Evolutionary conservation across 2,113 vertebrate species (phyloP).

Genomic region (Hirundichthys speculiger): DNA sequence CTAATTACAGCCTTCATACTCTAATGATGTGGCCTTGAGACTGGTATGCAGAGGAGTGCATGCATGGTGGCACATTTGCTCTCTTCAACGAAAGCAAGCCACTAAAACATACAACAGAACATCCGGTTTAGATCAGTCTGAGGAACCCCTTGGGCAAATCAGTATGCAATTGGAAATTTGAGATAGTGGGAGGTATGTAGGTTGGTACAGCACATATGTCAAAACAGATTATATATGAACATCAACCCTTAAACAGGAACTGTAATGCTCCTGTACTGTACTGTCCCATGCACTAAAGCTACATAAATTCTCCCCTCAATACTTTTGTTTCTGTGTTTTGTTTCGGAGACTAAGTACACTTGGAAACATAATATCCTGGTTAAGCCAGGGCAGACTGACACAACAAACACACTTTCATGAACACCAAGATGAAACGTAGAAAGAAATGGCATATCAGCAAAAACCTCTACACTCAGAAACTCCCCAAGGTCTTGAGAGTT

Average conservation of each 20-base stretch:
- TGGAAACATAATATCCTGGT: conserved; percentile 30
- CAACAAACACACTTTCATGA: conserved; percentile 13
- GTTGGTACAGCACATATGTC: conserved; percentile 19
- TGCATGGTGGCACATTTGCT: conserved; percentile 3
- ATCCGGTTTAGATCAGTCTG: conserved; percentile 23
- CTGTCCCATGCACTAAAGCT: conserved; percentile 1
- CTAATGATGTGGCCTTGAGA: conserved; percentile 78
- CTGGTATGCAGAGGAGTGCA: conserved; percentile 43
- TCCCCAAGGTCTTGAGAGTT: conserved; percentile 3
- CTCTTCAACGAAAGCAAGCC: conserved; percentile 12
- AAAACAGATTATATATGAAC: conserved; percentile 12
- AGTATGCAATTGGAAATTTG: conserved; percentile 15
- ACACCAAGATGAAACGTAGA: neutral
- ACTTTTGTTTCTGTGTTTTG: no score
- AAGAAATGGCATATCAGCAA: neutral
- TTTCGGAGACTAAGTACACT: conserved; percentile 48
- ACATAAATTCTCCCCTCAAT: no score
- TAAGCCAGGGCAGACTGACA: conserved; percentile 32
- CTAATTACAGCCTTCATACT: conserved; percentile 78
- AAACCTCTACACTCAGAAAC: conserved; percentile 17
- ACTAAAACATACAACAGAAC: conserved; percentile 16
- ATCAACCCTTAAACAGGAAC: neutral
- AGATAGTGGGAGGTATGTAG: conserved; percentile 22
- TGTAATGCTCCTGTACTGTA: no score
- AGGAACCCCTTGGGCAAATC: conserved; percentile 25